These are phyloP conservation scores for Riparia riparia DNA, from an alignment of 2,113 vertebrate species.

Conservation along the genomic window DNA sequence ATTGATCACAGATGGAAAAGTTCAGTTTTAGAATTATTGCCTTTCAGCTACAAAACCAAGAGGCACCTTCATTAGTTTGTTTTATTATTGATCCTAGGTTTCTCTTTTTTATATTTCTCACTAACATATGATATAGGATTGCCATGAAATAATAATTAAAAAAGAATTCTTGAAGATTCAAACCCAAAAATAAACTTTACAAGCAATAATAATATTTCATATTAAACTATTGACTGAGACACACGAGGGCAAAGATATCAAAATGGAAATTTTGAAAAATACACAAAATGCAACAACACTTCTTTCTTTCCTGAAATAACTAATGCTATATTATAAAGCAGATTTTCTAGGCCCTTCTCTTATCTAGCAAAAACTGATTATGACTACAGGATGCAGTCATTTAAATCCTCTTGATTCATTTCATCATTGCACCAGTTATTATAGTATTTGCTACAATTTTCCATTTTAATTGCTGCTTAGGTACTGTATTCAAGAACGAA, in stretches of 20 bases:
- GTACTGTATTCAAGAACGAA: not conserved
- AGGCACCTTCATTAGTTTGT: not conserved
- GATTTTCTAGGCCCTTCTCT: not conserved
- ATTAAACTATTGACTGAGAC: not conserved
- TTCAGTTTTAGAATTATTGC: not conserved
- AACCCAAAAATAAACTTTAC: not conserved
- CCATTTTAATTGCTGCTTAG: not conserved
- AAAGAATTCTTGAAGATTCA: not conserved
- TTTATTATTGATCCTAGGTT: not conserved
- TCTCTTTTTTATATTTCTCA: not conserved
- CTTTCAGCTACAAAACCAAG: not conserved
- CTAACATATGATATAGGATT: not conserved
- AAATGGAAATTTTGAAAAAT: not conserved
- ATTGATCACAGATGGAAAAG: not conserved
- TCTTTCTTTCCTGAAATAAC: not conserved
- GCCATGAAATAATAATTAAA: not conserved
- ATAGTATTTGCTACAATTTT: not conserved
- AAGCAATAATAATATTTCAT: not conserved
- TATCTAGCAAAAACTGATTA: not conserved
- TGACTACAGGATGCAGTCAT: not conserved
- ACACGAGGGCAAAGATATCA: not conserved
- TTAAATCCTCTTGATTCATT: not conserved
- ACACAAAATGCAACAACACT: not conserved
- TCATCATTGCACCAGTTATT: not conserved
- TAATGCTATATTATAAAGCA: not conserved